Percentiles rank a stretch among this genome's conserved stretches.
Evolutionary conservation across 2,113 vertebrate species (phyloP).

Genomic region (Apteryx owenii): DNA sequence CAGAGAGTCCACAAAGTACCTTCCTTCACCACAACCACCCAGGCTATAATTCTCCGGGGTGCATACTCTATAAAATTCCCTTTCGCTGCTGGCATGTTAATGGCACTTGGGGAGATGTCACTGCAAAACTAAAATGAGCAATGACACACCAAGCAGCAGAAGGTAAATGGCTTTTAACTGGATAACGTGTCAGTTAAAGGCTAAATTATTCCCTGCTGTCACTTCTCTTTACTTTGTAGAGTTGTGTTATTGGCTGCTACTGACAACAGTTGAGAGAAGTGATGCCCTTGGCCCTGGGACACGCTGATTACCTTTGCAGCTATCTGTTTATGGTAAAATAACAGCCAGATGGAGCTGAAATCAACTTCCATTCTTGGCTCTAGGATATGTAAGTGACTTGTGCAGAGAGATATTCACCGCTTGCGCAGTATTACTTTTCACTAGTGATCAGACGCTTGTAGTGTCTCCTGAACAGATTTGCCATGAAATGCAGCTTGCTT

Average conservation of each 20-base stretch:
- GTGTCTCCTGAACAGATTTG: neutral
- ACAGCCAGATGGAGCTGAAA: neutral
- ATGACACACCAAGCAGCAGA: conserved; percentile 63
- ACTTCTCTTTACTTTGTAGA: conserved; percentile 44
- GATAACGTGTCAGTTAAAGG: conserved; percentile 70
- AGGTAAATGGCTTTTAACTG: conserved; percentile 77
- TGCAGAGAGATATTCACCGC: neutral
- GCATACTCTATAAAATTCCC: neutral
- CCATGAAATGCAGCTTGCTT: neutral
- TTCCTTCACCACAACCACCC: neutral
- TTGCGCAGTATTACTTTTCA: accelerated
- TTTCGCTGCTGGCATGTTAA: neutral
- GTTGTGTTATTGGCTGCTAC: conserved; percentile 10
- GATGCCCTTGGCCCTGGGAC: conserved; percentile 54
- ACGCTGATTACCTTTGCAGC: neutral
- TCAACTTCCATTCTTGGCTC: neutral
- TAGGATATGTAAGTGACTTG: neutral
- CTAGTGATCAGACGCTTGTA: neutral
- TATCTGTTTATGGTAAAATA: neutral
- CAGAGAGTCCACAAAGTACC: neutral
- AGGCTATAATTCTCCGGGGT: neutral
- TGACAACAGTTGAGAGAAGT: conserved; percentile 14
- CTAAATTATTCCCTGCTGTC: conserved; percentile 74
- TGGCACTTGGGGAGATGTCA: conserved; percentile 62
- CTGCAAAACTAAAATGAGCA: conserved; percentile 62